Base-by-base conservation (phyloP, 2,797 vertebrate species). In the Helicolenus hilgendorfi region DNA sequence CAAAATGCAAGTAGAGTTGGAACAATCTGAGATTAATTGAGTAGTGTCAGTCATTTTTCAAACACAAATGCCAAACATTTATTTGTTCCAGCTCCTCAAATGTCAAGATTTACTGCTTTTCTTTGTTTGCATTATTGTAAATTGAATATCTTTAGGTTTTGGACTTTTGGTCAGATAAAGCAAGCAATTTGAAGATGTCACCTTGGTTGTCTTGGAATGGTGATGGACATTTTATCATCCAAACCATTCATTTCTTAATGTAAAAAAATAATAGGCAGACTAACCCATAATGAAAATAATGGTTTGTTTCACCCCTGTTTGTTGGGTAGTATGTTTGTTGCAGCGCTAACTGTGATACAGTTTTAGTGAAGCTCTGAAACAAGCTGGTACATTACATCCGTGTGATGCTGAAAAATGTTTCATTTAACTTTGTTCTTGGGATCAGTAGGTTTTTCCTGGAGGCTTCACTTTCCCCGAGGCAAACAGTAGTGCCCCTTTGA, bases 401-500 rank as follows among this genome's bases (percentile, higher is more conserved):
- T 58, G 15, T 80, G 22, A 38, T 9, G 29, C 14, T 59, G 20
- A 27, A 56, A 22, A 59, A 14, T 35, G 22, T 69, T 71, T 64
- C 26, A 36, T 75, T 62, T 20, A 13, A 55, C 49, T 22, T 72
- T n/a, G 22, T 36, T 60, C 7, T 6, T 3, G 15, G 20, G 14
- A 72, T 9, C 49, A 59, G 35, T 10, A 18, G n/a, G 10, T 10
- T 76, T 18, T 55, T 33, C 35, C 36, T 5, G 2, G 15, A 75
- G 67, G 35, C 55, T 31, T 68, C 6, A 13, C 4, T 41, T 60
- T 68, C 26, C 80, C 24, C 11, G 33, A 78, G 53, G 63, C 41
- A 38, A 72, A 53, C 62, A 6, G 10, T 2, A 6, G 1, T 41
- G 63, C 15, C 11, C 29, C 20, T 3, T 7, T 0, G 63, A 22